Evolutionary conservation across 1,140 invertebrate species (phyloP).

Genomic region (Homalodisca vitripennis): DNA sequence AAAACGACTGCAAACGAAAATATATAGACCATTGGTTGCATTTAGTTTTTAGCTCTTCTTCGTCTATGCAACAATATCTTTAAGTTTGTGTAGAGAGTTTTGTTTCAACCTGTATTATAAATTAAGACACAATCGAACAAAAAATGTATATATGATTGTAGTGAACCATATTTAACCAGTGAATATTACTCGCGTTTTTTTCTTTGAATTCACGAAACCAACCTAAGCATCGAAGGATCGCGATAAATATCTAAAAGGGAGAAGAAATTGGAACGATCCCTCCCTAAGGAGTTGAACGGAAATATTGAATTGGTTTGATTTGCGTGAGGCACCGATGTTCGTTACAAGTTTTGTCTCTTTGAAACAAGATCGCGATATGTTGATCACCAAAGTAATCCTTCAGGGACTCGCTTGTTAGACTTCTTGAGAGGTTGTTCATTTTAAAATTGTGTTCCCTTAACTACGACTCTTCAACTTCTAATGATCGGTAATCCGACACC

Average conservation of each 20-base stretch:
- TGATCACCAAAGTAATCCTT: slow-evolving; percentile 21
- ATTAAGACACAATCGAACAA: too few relatives aligned
- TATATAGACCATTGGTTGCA: too few relatives aligned
- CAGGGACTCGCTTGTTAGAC: background rate
- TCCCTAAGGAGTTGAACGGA: slow-evolving; percentile 19
- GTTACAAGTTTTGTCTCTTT: slow-evolving; percentile 21
- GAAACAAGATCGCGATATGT: slow-evolving; percentile 23
- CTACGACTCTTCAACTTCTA: slow-evolving; percentile 12
- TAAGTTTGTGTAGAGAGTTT: too few relatives aligned
- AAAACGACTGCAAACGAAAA: too few relatives aligned
- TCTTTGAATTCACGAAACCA: too few relatives aligned
- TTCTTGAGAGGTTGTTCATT: background rate
- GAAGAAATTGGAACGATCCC: slow-evolving; percentile 18
- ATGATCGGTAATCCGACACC: slow-evolving; percentile 11
- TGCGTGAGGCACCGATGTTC: slow-evolving; percentile 17
- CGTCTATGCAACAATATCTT: too few relatives aligned
- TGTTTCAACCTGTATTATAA: too few relatives aligned
- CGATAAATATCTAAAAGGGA: background rate
- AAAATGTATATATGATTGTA: too few relatives aligned
- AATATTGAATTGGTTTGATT: slow-evolving; percentile 25
- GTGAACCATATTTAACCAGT: too few relatives aligned
- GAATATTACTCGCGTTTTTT: too few relatives aligned
- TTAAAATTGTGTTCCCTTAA: slow-evolving; percentile 9
- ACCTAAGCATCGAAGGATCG: too few relatives aligned
- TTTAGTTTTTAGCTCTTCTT: too few relatives aligned